These are phyloP conservation scores for Tachuris rubrigastra DNA, from an alignment of 2,113 vertebrate genomes.

Conservation along the genomic window DNA sequence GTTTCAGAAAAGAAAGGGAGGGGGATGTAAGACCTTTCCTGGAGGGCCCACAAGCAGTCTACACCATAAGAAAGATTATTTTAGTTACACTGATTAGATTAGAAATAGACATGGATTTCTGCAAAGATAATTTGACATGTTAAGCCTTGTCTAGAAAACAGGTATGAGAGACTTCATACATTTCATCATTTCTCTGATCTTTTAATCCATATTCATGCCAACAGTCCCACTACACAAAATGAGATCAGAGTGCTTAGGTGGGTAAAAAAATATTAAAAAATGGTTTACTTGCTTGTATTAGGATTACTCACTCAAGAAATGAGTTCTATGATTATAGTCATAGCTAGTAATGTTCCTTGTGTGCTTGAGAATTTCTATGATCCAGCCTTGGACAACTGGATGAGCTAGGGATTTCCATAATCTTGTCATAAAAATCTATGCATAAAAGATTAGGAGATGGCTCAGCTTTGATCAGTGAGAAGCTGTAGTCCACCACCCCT, in stretches of 20 bases:
- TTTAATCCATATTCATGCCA: slow-evolving; percentile 27
- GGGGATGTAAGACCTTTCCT: background rate
- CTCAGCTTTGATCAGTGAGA: slow-evolving; percentile 8
- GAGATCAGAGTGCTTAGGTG: background rate
- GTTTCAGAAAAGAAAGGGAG: accelerated
- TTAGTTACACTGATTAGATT: background rate
- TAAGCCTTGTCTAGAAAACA: background rate
- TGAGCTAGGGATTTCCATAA: slow-evolving; percentile 53
- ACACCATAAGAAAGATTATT: background rate
- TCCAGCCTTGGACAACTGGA: slow-evolving; percentile 15
- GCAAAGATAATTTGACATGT: background rate
- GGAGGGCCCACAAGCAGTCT: background rate
- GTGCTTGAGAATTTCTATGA: background rate
- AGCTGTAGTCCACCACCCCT: background rate
- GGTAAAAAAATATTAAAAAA: background rate
- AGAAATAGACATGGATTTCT: background rate
- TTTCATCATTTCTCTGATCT: slow-evolving; percentile 23
- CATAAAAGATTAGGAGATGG: slow-evolving; percentile 38
- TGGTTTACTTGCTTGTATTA: background rate
- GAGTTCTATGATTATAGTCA: background rate
- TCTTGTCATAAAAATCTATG: slow-evolving; percentile 56
- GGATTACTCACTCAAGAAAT: slow-evolving; percentile 14
- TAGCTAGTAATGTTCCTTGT: background rate
- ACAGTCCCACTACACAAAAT: background rate
- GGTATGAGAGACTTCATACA: background rate